Conservation (phyloP, 2,797 vertebrate genomes). For the Rachycentron canadum region DNA sequence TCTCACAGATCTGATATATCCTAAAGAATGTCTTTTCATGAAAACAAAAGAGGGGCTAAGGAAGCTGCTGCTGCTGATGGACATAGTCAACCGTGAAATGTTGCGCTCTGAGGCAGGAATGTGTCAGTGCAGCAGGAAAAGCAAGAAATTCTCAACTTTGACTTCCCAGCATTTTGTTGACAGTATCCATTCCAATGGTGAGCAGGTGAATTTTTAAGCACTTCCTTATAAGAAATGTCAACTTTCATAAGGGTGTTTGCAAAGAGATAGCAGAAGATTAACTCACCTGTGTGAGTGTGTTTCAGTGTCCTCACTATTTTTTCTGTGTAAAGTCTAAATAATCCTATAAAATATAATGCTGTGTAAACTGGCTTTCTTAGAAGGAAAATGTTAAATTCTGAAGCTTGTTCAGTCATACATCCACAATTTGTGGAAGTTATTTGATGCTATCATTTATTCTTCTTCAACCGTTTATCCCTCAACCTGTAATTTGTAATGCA, state of each 20-base stretch:
- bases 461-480: no score
- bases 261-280: background rate
- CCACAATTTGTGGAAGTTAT: no score
- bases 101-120: background rate
- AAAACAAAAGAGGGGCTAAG: background rate
- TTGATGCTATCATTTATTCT: no score
- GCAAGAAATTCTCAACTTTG: background rate
- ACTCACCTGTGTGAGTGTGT: background rate
- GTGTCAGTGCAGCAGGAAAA: background rate
- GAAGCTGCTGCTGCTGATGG: background rate
- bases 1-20: slow-evolving; percentile 1
- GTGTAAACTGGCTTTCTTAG: background rate
- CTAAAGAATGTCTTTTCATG: background rate
- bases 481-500: no score
- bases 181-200: background rate
- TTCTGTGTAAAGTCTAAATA: background rate
- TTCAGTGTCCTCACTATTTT: background rate
- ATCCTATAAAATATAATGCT: background rate
- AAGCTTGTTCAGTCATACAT: no score
- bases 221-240: slow-evolving; percentile 35
- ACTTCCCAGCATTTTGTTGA: background rate
- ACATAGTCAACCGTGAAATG: background rate
- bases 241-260: background rate
- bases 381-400: no score
- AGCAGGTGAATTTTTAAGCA: background rate